Percentiles rank a stretch among this genome's conserved stretches.
These are phyloP conservation scores for Tadarida brasiliensis DNA, from an alignment of 2,797 vertebrate species.

Conservation along the genomic window DNA sequence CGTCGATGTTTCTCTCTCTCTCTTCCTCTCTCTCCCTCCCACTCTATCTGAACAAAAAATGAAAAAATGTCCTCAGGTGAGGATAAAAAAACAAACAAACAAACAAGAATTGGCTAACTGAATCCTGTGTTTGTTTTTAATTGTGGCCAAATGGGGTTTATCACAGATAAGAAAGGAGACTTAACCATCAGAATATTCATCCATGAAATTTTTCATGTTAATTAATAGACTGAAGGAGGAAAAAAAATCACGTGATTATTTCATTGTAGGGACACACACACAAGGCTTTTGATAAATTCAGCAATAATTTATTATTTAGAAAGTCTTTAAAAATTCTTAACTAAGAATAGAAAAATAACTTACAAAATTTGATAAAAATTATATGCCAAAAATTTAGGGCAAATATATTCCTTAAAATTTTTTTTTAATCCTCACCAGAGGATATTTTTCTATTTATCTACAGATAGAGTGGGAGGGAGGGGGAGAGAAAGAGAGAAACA, in stretches of 20 bases:
- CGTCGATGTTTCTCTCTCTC: too few species aligned
- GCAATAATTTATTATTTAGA: neutral
- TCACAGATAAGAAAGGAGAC: conserved; percentile 37
- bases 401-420: neutral
- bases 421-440: too few species aligned
- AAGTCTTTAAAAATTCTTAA: neutral
- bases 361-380: neutral
- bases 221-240: neutral
- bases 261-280: neutral
- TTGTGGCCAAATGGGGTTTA: neutral
- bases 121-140: conserved; percentile 3
- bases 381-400: neutral
- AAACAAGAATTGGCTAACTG: neutral
- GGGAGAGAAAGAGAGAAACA: too few species aligned
- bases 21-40: too few species aligned
- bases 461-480: too few species aligned
- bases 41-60: too few species aligned
- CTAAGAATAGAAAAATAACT: neutral
- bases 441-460: too few species aligned
- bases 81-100: too few species aligned
- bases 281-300: conserved; percentile 21
- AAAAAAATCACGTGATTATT: neutral
- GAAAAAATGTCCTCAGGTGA: too few species aligned
- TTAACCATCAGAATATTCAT: conserved; percentile 17
- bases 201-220: neutral